These are phyloP conservation scores for Dipodomys ordii DNA, from an alignment of 2,113 vertebrate genomes.

Conservation along the genomic window DNA sequence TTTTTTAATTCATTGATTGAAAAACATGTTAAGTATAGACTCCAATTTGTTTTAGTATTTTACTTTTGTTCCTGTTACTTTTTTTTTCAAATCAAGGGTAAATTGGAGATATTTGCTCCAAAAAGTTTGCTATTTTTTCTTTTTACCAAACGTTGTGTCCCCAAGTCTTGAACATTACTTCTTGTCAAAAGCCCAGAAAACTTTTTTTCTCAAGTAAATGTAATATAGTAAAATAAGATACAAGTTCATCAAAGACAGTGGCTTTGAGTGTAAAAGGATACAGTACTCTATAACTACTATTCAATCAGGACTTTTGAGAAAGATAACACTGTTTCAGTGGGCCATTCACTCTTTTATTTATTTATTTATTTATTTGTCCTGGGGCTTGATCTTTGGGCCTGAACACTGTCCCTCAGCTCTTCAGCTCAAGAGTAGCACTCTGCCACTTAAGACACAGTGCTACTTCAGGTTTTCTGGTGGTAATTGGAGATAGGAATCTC, in stretches of 20 bases:
- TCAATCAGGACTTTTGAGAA: constrained; percentile 18
- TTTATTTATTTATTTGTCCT: too few species aligned
- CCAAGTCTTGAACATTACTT: constrained; percentile 10
- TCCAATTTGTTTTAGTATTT: constrained; percentile 32
- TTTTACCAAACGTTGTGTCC: constrained; percentile 38
- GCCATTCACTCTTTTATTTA: not conserved
- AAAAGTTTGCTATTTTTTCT: constrained; percentile 8
- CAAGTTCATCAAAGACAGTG: constrained; percentile 24
- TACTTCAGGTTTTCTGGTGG: too few species aligned
- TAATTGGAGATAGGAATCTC: too few species aligned
- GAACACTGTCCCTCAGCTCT: too few species aligned
- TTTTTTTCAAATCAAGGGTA: constrained; percentile 51
- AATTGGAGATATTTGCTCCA: constrained; percentile 43
- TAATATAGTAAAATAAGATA: not conserved
- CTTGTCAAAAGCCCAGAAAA: constrained; percentile 1
- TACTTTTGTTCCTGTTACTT: constrained; percentile 16
- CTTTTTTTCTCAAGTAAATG: not conserved
- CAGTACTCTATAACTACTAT: not conserved
- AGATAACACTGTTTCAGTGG: not conserved
- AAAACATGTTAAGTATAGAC: constrained; percentile 49
- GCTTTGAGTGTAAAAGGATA: not conserved
- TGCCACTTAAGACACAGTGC: too few species aligned
- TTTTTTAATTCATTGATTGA: constrained; percentile 34
- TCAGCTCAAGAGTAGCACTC: too few species aligned
- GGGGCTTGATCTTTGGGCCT: too few species aligned